Conservation (phyloP, 2,888 invertebrate genomes). For the Euzophera pinguis region DNA sequence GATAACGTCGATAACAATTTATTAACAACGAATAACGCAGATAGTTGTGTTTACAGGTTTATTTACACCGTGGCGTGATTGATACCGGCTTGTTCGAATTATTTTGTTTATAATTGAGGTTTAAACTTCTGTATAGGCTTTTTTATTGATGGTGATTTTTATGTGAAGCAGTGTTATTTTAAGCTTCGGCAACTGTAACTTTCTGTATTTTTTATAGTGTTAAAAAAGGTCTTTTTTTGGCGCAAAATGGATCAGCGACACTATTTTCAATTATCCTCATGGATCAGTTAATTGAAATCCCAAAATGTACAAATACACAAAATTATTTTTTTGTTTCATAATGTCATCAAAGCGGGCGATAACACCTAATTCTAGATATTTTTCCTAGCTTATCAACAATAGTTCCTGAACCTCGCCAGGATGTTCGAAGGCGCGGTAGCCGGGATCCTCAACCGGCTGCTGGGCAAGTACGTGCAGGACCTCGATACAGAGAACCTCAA, state of each 20-base stretch:
- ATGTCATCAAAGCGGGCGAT: too few species aligned
- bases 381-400: neutral
- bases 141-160: too few species aligned
- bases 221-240: too few species aligned
- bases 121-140: too few species aligned
- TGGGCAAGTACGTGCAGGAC: slow-evolving; percentile 91
- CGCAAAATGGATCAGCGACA: too few species aligned
- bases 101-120: neutral
- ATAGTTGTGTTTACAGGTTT: slow-evolving; percentile 11
- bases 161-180: too few species aligned
- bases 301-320: too few species aligned
- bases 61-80: neutral
- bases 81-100: neutral
- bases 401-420: slow-evolving; percentile 28
- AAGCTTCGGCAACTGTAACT: too few species aligned
- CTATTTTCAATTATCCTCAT: too few species aligned
- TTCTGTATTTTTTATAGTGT: too few species aligned
- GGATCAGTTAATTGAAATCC: too few species aligned
- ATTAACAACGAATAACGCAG: slow-evolving; percentile 18
- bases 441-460: slow-evolving; percentile 87
- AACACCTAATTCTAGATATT: neutral
- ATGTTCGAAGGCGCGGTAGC: slow-evolving; percentile 91
- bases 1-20: slow-evolving; percentile 24
- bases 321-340: too few species aligned
- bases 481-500: slow-evolving; percentile 91